Evolutionary conservation across 2,888 invertebrate genomes (phyloP).

Genomic region (Chloroclysta siterata): DNA sequence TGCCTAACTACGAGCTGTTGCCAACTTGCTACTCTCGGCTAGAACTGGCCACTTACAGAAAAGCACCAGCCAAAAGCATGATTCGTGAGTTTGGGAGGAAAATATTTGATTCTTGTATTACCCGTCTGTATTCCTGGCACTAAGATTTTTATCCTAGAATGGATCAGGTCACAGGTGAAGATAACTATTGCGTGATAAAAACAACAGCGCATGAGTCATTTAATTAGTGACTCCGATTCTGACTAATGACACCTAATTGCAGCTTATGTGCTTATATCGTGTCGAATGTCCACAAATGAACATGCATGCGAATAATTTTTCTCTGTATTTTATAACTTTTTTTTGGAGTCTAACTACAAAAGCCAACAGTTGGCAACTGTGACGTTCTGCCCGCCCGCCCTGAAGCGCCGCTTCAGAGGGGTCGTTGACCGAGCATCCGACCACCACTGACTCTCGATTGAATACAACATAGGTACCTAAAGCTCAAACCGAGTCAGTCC

Average conservation of each 20-base stretch:
- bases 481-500: slow-evolving; percentile 39
- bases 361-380: slow-evolving; percentile 32
- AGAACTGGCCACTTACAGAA: slow-evolving; percentile 16
- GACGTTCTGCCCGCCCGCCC: slow-evolving; percentile 55
- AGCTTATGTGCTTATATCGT: slow-evolving; percentile 10
- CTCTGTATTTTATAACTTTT: slow-evolving; percentile 6
- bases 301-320: slow-evolving; percentile 7
- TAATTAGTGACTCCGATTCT: slow-evolving; percentile 14
- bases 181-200: slow-evolving; percentile 18
- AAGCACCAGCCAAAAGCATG: slow-evolving; percentile 5
- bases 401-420: slow-evolving; percentile 52
- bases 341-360: slow-evolving; percentile 16
- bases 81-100: not conserved
- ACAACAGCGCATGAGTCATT: slow-evolving; percentile 15
- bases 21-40: slow-evolving; percentile 25
- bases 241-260: slow-evolving; percentile 11
- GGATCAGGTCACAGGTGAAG: slow-evolving; percentile 9
- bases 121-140: not conserved
- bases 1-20: slow-evolving; percentile 45
- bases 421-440: slow-evolving; percentile 63
- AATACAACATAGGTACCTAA: slow-evolving; percentile 51
- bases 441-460: slow-evolving; percentile 51
- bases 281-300: slow-evolving; percentile 8
- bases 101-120: not conserved
- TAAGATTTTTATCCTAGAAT: not conserved